phyloP scores from a whole-genome alignment of 2,113 vertebrate species.

The Ammodytes dubius region DNA sequence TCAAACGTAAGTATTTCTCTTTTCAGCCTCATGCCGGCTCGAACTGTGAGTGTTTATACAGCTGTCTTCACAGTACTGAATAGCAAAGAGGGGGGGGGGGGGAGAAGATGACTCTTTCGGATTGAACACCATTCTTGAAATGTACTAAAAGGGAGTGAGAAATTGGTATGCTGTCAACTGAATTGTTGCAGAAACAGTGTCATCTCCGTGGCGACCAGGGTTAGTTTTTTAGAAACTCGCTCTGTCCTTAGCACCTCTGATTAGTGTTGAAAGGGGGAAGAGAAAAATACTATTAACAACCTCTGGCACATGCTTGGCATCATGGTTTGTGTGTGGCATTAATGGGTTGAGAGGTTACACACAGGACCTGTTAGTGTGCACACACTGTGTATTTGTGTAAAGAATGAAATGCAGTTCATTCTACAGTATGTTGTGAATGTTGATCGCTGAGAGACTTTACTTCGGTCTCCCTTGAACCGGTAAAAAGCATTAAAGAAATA shows the following conservation, averaged over 20 bases:
- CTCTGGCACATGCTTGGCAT: background rate
- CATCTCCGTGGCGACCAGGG: slow-evolving; percentile 7
- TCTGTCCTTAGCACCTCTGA: slow-evolving; percentile 14
- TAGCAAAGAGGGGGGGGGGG: background rate
- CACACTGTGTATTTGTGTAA: slow-evolving; percentile 1
- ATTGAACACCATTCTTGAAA: slow-evolving; percentile 33
- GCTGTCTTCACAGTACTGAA: slow-evolving; percentile 43
- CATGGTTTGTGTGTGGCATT: slow-evolving; percentile 18
- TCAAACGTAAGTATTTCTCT: slow-evolving; percentile 26
- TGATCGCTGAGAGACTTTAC: background rate
- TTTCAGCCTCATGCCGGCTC: slow-evolving; percentile 26
- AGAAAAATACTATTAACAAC: slow-evolving; percentile 24
- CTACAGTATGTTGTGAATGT: background rate
- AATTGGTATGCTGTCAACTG: slow-evolving; percentile 28
- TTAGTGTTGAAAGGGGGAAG: background rate
- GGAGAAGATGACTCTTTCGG: slow-evolving; percentile 3
- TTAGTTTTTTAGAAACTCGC: slow-evolving; percentile 3
- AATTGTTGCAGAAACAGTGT: slow-evolving; percentile 27
- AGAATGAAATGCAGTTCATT: slow-evolving; percentile 19
- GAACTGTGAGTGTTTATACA: slow-evolving; percentile 36
- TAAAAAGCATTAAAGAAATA: slow-evolving; percentile 4
- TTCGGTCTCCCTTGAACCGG: slow-evolving; percentile 4
- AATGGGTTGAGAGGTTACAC: slow-evolving; percentile 3
- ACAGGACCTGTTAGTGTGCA: background rate
- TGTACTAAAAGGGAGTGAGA: slow-evolving; percentile 32